Evolutionary conservation across 1,140 invertebrate species (phyloP).

Genomic region (Contarinia nasturtii): DNA sequence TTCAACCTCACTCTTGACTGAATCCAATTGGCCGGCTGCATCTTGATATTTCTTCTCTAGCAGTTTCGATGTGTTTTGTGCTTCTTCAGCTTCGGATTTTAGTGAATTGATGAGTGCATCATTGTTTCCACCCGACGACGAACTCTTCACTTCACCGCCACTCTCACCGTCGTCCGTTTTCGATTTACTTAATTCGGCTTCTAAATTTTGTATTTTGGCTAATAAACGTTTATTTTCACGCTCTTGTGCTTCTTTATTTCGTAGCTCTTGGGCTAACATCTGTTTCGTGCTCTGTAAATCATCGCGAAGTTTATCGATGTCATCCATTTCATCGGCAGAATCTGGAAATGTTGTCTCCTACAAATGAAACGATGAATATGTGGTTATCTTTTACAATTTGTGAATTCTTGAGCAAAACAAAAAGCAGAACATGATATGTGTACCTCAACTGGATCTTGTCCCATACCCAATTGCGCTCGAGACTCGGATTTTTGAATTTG

Average conservation of each 20-base stretch:
- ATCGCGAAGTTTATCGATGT: conserved; percentile 77
- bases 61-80: conserved; percentile 56
- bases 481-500: conserved; percentile 63
- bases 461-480: conserved; percentile 31
- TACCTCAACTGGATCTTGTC: too few relatives aligned
- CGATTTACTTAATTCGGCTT: conserved; percentile 52
- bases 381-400: too few relatives aligned
- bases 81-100: conserved; percentile 53
- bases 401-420: too few relatives aligned
- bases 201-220: conserved; percentile 55
- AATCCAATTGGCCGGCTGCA: conserved; percentile 53
- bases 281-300: conserved; percentile 82
- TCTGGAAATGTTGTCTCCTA: conserved; percentile 10
- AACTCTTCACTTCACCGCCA: conserved; percentile 33
- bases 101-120: conserved; percentile 40
- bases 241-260: conserved; percentile 68
- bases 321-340: conserved; percentile 65
- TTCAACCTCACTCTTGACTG: conserved; percentile 53
- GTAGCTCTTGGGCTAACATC: conserved; percentile 65
- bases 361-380: conserved; percentile 4
- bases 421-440: conserved; percentile 1
- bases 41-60: conserved; percentile 58
- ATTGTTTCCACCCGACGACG: conserved; percentile 22
- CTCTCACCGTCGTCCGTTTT: conserved; percentile 37
- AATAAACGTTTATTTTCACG: conserved; percentile 68